Percentiles rank a stretch among this genome's conserved stretches.
Conservation (phyloP, 1,140 invertebrate species). For the Calephelis virginiensis region DNA sequence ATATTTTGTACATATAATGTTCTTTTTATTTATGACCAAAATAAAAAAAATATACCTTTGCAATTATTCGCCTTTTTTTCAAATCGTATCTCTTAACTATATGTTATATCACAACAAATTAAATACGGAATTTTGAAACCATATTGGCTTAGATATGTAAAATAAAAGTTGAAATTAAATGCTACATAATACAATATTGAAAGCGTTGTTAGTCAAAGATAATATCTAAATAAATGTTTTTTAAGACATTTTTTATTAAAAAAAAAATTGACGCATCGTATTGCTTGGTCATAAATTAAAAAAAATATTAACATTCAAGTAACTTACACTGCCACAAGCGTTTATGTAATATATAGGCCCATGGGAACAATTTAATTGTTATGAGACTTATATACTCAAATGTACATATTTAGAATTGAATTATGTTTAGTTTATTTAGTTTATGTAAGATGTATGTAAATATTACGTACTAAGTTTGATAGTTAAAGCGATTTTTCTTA, state of each 20-base stretch:
- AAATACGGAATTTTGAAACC: no score
- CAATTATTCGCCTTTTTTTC: no score
- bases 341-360: constrained; percentile 45
- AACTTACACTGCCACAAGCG: constrained; percentile 46
- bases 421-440: constrained; percentile 18
- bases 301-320: constrained; percentile 14
- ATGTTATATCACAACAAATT: no score
- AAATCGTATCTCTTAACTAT: no score
- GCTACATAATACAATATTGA: no score
- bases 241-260: no score
- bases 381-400: constrained; percentile 23
- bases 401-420: constrained; percentile 17
- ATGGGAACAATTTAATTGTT: constrained; percentile 46
- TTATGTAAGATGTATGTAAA: constrained; percentile 18
- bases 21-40: not conserved
- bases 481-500: constrained; percentile 18
- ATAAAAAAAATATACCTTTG: not conserved
- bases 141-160: no score
- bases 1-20: not conserved
- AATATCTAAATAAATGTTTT: no score
- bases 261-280: no score
- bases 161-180: no score
- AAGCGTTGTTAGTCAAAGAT: no score
- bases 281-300: not conserved
- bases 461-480: constrained; percentile 1